Percentiles rank a stretch among this genome's conserved stretches.
Conservation (phyloP, 2,113 vertebrate genomes). For the Corythornis vintsioides region DNA sequence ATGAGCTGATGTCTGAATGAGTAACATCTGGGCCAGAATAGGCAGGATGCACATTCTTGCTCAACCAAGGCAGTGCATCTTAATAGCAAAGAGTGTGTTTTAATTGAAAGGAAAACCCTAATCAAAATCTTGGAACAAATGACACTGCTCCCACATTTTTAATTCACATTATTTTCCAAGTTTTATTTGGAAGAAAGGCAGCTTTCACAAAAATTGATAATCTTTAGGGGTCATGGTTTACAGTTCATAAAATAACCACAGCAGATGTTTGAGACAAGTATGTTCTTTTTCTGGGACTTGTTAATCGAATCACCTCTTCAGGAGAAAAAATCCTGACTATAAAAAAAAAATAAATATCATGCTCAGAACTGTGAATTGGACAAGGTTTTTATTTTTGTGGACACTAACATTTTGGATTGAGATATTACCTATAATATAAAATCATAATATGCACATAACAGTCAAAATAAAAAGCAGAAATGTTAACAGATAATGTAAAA, state of each 20-base stretch:
- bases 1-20: constrained; percentile 12
- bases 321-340: neutral
- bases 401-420: neutral
- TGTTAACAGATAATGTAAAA: neutral
- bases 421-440: neutral
- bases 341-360: neutral
- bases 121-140: neutral
- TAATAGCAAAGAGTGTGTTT: neutral
- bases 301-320: constrained; percentile 35
- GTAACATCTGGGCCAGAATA: constrained; percentile 1
- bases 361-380: neutral
- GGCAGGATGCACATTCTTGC: neutral
- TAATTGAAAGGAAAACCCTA: neutral
- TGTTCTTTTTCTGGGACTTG: neutral
- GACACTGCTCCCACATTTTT: neutral
- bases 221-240: neutral
- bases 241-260: neutral
- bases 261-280: constrained; percentile 17
- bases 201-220: neutral
- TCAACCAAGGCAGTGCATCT: neutral
- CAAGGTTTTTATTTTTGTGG: constrained; percentile 17
- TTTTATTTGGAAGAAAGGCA: neutral
- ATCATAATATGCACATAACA: neutral
- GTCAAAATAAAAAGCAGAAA: neutral
- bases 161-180: neutral